Conservation (phyloP, 2,113 vertebrate genomes). For the Meleagris gallopavo region DNA sequence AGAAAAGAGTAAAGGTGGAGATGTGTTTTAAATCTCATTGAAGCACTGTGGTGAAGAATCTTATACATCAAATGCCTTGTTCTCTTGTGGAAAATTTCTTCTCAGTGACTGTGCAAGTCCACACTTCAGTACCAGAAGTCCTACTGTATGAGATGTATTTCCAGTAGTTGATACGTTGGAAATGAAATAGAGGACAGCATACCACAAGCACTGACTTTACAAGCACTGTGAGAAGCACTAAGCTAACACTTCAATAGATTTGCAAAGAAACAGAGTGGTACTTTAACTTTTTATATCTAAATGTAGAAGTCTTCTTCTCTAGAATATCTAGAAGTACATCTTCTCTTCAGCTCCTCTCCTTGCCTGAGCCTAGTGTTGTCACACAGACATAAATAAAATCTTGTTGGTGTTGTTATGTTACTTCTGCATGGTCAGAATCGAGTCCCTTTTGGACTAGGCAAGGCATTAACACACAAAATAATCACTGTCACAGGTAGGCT, state of each 20-base stretch:
- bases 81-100: not conserved
- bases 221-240: not conserved
- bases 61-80: not conserved
- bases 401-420: not conserved
- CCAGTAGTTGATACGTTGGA: accelerated
- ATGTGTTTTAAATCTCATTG: not conserved
- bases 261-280: not conserved
- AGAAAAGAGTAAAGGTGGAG: not conserved
- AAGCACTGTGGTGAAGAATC: not conserved
- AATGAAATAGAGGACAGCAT: not conserved
- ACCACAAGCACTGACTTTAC: not conserved
- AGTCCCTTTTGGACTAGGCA: not conserved
- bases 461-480: not conserved
- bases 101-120: not conserved
- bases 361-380: not conserved
- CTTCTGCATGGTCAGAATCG: not conserved
- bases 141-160: accelerated
- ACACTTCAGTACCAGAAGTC: not conserved
- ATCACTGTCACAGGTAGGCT: not conserved
- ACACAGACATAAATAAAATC: not conserved
- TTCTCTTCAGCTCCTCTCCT: not conserved
- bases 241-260: not conserved
- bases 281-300: not conserved
- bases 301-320: not conserved
- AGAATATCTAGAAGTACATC: no score